These are phyloP conservation scores for Eleginops maclovinus DNA, from an alignment of 2,113 vertebrate species.

Conservation along the genomic window DNA sequence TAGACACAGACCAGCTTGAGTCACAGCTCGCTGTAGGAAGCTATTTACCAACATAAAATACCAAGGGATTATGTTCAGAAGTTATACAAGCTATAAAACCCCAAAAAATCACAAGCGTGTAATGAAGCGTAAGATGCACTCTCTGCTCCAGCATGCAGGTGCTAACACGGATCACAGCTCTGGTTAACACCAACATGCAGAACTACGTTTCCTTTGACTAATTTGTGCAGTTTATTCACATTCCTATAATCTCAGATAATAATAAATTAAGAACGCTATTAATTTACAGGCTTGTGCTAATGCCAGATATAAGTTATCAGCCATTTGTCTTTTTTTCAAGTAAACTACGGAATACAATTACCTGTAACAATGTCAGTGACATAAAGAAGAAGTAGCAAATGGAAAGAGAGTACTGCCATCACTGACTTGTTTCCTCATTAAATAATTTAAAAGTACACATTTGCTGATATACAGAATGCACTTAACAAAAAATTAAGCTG, in stretches of 20 bases:
- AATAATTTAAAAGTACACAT: too few relatives aligned
- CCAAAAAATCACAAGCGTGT: not conserved
- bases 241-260: not conserved
- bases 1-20: not conserved
- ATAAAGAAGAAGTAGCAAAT: too few relatives aligned
- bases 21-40: not conserved
- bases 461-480: too few relatives aligned
- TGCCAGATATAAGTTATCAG: not conserved
- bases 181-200: conserved; percentile 6
- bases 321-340: too few relatives aligned
- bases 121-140: conserved; percentile 21
- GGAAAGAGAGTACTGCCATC: too few relatives aligned
- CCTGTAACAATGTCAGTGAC: too few relatives aligned
- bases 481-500: too few relatives aligned
- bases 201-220: not conserved
- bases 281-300: not conserved
- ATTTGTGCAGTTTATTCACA: not conserved
- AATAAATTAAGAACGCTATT: not conserved
- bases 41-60: conserved; percentile 8
- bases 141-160: conserved; percentile 18
- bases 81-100: not conserved
- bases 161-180: conserved; percentile 28
- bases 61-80: not conserved
- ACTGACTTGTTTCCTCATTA: too few relatives aligned
- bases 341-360: too few relatives aligned